A percentile compares a stretch with the other conserved stretches of the same genome.
phyloP scores from a whole-genome alignment of 2,797 vertebrate genomes.

The Schizopygopsis pylzovi region DNA sequence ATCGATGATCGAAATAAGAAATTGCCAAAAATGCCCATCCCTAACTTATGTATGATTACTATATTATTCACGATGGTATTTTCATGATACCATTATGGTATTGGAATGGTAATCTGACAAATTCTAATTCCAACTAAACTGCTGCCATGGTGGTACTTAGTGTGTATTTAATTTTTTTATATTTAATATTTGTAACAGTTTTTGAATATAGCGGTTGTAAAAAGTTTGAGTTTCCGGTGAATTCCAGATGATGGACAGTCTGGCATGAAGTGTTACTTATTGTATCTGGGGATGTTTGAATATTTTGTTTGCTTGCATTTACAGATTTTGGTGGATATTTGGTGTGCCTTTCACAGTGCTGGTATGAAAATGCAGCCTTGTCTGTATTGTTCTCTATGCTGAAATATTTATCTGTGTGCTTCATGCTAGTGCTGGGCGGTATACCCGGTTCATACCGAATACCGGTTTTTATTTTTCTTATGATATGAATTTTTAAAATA shows the following conservation, averaged over 20 bases:
- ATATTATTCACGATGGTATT: background rate
- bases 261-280: background rate
- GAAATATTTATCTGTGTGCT: constrained; percentile 75
- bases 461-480: no score
- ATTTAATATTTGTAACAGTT: background rate
- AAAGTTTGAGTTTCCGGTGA: background rate
- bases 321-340: background rate
- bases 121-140: background rate
- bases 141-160: background rate
- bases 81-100: background rate
- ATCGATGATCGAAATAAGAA: no score
- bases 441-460: no score
- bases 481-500: no score
- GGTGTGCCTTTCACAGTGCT: background rate
- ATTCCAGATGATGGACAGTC: background rate
- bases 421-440: no score
- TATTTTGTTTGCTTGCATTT: background rate
- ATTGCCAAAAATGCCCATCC: no score
- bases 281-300: background rate
- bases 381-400: constrained; percentile 59
- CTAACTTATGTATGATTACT: no score
- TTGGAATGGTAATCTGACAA: background rate
- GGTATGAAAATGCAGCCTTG: background rate
- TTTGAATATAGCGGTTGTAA: background rate
- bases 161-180: background rate